Evolutionary conservation across 1,140 invertebrate species (phyloP), one percentile per base, ranked within the genome.

Genomic region (Drosophila arizonae): DNA sequence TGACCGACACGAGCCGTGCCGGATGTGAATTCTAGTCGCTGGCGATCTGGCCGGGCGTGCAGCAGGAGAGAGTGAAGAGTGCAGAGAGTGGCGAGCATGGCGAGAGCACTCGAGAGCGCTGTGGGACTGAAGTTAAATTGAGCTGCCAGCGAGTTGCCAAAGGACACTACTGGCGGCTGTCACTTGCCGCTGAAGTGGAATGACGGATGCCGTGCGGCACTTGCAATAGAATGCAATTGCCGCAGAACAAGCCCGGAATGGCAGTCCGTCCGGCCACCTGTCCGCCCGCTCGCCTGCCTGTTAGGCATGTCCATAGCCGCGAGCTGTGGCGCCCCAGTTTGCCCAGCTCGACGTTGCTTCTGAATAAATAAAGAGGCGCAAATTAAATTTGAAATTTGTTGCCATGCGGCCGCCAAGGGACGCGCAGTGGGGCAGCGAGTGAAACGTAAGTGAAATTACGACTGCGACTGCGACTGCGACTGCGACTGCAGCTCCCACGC

Each of bases 341-440:
- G 43, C 70, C 50, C 15, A 54, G 61, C 30, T 11, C 36, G 65
- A 45, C 55, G 69, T 78, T 21, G 61, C 64, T 69, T 17, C 28
- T 87, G 76, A 80, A 86, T 86, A 87, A 86, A 79, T 86, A 87
- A 86, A 72, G 58, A 79, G 79, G 76, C 73, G 79, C 46, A 87
- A 87, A 87, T 86, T 79, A 79, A 87, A 87, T 87, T 86, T 76
- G 51, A 76, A 81, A 81, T 17, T 69, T 78, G 60, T 66, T 78
- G 71, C 33, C 46, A 2, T 10, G 41, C 4, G 13, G 28, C 15
- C 51, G 62, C 33, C 51, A 45, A 11, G n/a, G 46, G 26, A 26
- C 45, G 24, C 21, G 10, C 26, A 15, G 55, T 15, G 43, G 28
- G 8, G n/a, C 26, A 11, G 55, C 6, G 43, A 45, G 8, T 6